Evolutionary conservation across 2,113 vertebrate species (phyloP).

Genomic region (Vimba vimba): DNA sequence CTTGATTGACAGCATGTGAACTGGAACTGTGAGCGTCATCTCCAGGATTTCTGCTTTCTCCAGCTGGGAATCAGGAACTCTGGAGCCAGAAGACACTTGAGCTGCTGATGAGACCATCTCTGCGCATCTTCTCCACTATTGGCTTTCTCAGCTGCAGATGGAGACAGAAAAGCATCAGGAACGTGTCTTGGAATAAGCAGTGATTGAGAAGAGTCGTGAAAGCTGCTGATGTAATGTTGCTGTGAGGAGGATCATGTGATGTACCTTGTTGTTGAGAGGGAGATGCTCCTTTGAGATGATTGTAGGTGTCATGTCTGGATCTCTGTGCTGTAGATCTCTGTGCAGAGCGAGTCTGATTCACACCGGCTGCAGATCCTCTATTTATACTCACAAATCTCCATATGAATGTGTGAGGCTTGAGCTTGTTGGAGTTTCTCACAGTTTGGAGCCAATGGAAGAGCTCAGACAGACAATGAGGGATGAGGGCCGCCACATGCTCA

Average conservation of each 20-base stretch:
- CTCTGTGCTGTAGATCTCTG: conserved; percentile 64
- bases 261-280: conserved; percentile 69
- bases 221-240: conserved; percentile 40
- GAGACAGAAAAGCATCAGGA: not conserved
- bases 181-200: not conserved
- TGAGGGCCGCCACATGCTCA: conserved; percentile 49
- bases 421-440: conserved; percentile 74
- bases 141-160: conserved; percentile 58
- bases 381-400: conserved; percentile 75
- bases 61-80: conserved; percentile 68
- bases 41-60: conserved; percentile 74
- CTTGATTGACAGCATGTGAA: not conserved
- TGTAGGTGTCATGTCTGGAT: conserved; percentile 70
- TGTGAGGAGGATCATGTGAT: not conserved
- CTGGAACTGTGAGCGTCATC: conserved; percentile 58
- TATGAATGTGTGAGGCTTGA: conserved; percentile 75
- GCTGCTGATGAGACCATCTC: conserved; percentile 55
- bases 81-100: conserved; percentile 49
- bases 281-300: conserved; percentile 65
- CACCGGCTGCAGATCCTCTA: conserved; percentile 66
- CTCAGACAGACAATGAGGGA: conserved; percentile 46
- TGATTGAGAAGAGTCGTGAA: not conserved
- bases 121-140: conserved; percentile 56
- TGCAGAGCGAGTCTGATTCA: conserved; percentile 65
- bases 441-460: conserved; percentile 72